phyloP scores from a whole-genome alignment of 1,140 invertebrate species.

The Panagrolaimus sp. region DNA sequence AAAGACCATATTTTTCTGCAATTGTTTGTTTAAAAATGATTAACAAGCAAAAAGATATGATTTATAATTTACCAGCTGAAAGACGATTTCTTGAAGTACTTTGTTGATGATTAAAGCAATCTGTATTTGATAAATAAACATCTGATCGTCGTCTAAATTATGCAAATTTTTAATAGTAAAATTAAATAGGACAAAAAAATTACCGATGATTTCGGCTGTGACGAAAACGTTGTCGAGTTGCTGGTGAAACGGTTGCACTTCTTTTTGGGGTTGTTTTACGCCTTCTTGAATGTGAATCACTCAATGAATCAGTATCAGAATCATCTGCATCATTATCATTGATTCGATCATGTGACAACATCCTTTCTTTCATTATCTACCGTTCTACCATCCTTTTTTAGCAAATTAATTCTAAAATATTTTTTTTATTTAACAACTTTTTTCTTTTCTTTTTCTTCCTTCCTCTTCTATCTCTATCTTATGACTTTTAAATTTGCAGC shows the following conservation, averaged over 20 bases:
- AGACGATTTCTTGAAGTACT: slow-evolving; percentile 25
- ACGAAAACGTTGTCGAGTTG: slow-evolving; percentile 23
- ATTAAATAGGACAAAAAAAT: background rate
- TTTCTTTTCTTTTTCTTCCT: too few relatives aligned
- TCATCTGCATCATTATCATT: slow-evolving; percentile 6
- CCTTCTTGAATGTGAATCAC: background rate
- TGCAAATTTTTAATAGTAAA: background rate
- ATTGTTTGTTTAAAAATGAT: slow-evolving; percentile 8
- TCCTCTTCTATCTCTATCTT: too few relatives aligned
- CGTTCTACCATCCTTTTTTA: too few relatives aligned
- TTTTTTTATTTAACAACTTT: too few relatives aligned
- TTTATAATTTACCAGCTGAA: slow-evolving; percentile 16
- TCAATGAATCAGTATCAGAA: slow-evolving; percentile 11
- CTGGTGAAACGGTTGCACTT: slow-evolving; percentile 41
- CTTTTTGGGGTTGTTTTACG: slow-evolving; percentile 25
- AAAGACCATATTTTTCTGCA: slow-evolving; percentile 7
- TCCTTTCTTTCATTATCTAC: background rate
- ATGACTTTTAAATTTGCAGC: too few relatives aligned
- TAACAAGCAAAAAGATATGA: background rate
- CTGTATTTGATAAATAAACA: slow-evolving; percentile 28
- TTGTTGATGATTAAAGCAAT: background rate
- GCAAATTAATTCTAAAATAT: too few relatives aligned
- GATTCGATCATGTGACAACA: slow-evolving; percentile 4
- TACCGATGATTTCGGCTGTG: slow-evolving; percentile 15
- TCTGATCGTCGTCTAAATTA: slow-evolving; percentile 35